Conservation (phyloP, 2,797 vertebrate species). For the Odontamblyopus lacepedii region DNA sequence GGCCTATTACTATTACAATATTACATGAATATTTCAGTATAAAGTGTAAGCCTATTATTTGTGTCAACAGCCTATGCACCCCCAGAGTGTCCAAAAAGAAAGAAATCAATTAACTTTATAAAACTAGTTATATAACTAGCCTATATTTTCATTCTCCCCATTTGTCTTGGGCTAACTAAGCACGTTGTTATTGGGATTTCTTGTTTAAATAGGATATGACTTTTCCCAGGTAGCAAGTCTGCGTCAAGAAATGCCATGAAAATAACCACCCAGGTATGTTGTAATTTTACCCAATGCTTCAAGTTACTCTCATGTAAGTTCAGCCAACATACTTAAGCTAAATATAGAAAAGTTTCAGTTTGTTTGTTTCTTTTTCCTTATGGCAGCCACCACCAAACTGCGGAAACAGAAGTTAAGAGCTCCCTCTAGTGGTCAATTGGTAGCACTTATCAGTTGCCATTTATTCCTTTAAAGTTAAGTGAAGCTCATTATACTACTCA, state of each 20-base stretch:
- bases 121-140: too few species aligned
- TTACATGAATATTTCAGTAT: too few species aligned
- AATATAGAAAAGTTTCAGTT: not conserved
- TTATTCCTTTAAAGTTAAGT: not conserved
- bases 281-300: conserved; percentile 1
- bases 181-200: too few species aligned
- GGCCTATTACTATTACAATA: too few species aligned
- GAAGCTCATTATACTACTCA: not conserved
- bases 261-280: not conserved
- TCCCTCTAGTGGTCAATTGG: conserved; percentile 4
- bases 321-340: not conserved
- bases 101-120: too few species aligned
- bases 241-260: not conserved
- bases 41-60: too few species aligned
- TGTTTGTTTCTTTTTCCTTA: not conserved
- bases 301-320: not conserved
- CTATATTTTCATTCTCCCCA: too few species aligned
- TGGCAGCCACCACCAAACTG: not conserved
- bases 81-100: too few species aligned
- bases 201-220: not conserved
- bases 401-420: not conserved
- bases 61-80: too few species aligned
- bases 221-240: not conserved
- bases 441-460: not conserved
- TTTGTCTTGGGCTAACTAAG: too few species aligned